These are phyloP conservation scores for Gryon sp. DNA, from an alignment of 1,140 invertebrate genomes.

Conservation along the genomic window DNA sequence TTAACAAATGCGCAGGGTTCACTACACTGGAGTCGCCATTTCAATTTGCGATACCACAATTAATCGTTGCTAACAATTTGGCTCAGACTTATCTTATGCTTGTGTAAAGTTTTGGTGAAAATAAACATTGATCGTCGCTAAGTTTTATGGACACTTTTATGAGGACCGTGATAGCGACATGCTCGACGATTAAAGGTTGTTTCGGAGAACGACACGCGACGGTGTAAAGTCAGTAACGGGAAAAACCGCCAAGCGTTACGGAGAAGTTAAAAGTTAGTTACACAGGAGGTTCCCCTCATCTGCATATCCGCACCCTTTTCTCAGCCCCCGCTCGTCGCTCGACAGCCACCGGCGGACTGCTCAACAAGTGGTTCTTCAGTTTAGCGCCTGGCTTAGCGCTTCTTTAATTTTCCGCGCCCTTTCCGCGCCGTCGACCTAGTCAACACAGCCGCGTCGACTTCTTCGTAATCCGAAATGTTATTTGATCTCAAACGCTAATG, in stretches of 20 bases:
- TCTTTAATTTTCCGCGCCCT: slow-evolving; percentile 76
- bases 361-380: slow-evolving; percentile 80
- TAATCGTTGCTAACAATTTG: no score
- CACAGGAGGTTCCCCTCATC: slow-evolving; percentile 75
- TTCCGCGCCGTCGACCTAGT: slow-evolving; percentile 28
- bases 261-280: slow-evolving; percentile 76
- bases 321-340: slow-evolving; percentile 57
- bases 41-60: no score
- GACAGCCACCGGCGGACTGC: slow-evolving; percentile 65
- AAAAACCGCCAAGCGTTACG: slow-evolving; percentile 50
- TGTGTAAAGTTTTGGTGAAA: no score
- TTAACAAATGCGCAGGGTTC: no score
- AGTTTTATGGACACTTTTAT: slow-evolving; percentile 41
- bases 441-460: slow-evolving; percentile 4
- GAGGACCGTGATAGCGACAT: slow-evolving; percentile 7
- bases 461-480: slow-evolving; percentile 17
- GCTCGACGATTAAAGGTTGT: slow-evolving; percentile 42
- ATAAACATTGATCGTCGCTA: slow-evolving; percentile 16
- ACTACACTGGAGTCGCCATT: no score
- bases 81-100: no score
- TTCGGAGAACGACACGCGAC: slow-evolving; percentile 21
- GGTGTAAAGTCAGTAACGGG: slow-evolving; percentile 44
- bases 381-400: slow-evolving; percentile 78
- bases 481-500: slow-evolving; percentile 13
- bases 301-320: slow-evolving; percentile 75